Evolutionary conservation across 2,113 vertebrate genomes (phyloP).

Genomic region (Toxotes jaculatrix): DNA sequence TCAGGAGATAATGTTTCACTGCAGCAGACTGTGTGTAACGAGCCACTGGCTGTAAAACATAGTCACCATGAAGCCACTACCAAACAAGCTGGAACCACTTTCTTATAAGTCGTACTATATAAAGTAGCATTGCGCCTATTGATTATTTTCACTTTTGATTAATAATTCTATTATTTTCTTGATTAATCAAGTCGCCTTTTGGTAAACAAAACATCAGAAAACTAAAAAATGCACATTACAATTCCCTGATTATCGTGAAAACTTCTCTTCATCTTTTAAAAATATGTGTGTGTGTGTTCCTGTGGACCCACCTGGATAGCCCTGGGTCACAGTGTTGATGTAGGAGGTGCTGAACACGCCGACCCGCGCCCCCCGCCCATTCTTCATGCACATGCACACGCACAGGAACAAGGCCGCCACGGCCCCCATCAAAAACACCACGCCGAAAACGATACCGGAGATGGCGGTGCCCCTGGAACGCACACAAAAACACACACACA

Average conservation of each 20-base stretch:
- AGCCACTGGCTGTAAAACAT: neutral
- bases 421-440: constrained; percentile 94
- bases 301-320: constrained; percentile 85
- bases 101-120: neutral
- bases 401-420: constrained; percentile 91
- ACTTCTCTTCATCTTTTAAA: neutral
- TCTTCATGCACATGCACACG: constrained; percentile 94
- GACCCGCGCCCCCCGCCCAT: constrained; percentile 84
- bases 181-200: too few species aligned
- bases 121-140: neutral
- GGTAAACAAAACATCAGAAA: too few species aligned
- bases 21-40: neutral
- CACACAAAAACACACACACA: constrained; percentile 28
- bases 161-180: too few species aligned
- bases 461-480: constrained; percentile 90
- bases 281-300: neutral
- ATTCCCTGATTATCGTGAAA: too few species aligned
- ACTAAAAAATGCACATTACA: too few species aligned
- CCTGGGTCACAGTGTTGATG: constrained; percentile 87
- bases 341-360: constrained; percentile 86
- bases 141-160: neutral
- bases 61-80: neutral
- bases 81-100: neutral
- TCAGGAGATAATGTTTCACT: constrained; percentile 24
- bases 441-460: constrained; percentile 93